Evolutionary conservation across 2,797 vertebrate genomes (phyloP), one percentile per base, ranked within the genome.

Genomic region (Onychomys arenicola): DNA sequence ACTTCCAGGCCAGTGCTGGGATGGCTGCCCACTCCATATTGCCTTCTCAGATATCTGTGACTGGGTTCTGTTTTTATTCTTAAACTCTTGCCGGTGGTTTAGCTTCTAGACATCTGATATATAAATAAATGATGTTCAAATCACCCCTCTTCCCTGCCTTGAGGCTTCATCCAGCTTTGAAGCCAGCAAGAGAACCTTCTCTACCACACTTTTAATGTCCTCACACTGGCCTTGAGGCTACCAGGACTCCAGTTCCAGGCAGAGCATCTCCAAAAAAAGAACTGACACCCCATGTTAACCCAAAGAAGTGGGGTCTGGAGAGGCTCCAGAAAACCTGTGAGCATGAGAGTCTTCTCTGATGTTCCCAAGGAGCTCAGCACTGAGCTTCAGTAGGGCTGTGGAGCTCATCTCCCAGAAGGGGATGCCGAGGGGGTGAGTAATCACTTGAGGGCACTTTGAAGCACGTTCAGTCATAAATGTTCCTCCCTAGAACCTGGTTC

Each of bases 401-500:
- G 46, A 86, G 59, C 52, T 87, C 82, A 21, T 80, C 69, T 23
- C 40, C 69, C 76, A 82, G 94, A 59, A 46, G 61, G 25, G 63
- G 76, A 61, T 21, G 25, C 90, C 46, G n/a, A 43, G 14, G 88
- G n/a, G 59, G 34, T 67, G 78, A 83, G 84, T 86, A 52, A 19
- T 4, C 25, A 29, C 34, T 82, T 37, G 81, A 92, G 93, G 87
- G 71, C 46, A 23, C 10, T 97, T 89, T 91, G 89, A 92, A 95
- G 73, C 9, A 0, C 46, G 37, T 92, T 88, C 69, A 78, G n/a
- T 91, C 83, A 88, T 17, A 90, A 78, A 90, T 59, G 63, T 67
- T 88, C 92, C 61, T 94, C 93, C 69, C 92, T 96, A 90, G 95
- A 96, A 77, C 63, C 55, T 89, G 43, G 14, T 46, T 96, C 88